Evolutionary conservation across 2,113 vertebrate genomes (phyloP), one percentile per base, ranked within the genome.

Genomic region (Notothenia coriiceps): DNA sequence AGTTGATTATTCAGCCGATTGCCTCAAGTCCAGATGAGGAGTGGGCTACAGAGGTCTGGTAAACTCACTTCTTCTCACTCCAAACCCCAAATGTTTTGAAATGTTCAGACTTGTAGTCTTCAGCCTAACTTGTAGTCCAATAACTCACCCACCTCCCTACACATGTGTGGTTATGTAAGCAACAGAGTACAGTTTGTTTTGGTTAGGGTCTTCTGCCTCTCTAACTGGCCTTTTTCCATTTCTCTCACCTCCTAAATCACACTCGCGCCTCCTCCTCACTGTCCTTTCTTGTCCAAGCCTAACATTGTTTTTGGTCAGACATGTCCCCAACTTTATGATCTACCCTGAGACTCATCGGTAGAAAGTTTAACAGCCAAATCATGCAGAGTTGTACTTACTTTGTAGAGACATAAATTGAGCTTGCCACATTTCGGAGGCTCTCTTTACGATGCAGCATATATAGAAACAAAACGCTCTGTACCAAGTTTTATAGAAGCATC

Each of bases 321-420:
- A 13, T 52, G 43, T 79, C 56, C 61, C 18, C 1, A 22, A 51
- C 12, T 76, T 85, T 80, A 86, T 75, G 35, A 74, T 60, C 64
- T 56, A 61, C 54, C 52, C 50, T 59, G 70, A 80, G 52, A 71
- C 68, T 67, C 73, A 69, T 66, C 66, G 63, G 63, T 9, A 20
- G 20, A 49, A 67, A 18, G 69, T 57, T 82, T 64, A 71, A 76
- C 63, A 49, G 77, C 68, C 57, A 61, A 18, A 51, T 17, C 74
- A 25, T 78, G 59, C 71, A 49, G 59, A 70, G 61, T 56, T 82
- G 78, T 55, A 69, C 35, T 74, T 74, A 54, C 80, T 64, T 14
- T 20, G 6, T 40, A 35, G 18, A 81, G 47, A 40, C 67, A 33
- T 82, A 64, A 80, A 77, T 84, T 25, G 62, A 6, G 2, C 13